These are phyloP conservation scores for Aspidiotus rigidus DNA, from an alignment of 2,888 invertebrate species.

Conservation along the genomic window DNA sequence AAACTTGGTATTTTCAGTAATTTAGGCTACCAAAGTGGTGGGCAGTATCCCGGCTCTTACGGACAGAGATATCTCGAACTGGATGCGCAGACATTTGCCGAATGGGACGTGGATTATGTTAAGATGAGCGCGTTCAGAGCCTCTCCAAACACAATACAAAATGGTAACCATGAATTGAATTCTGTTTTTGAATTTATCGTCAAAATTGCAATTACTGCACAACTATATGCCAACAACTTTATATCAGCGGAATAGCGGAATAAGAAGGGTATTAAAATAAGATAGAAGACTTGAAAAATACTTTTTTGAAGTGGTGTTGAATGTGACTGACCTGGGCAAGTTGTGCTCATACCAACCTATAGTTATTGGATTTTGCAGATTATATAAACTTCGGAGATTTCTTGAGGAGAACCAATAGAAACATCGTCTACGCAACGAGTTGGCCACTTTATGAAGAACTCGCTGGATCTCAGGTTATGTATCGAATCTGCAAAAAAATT, in stretches of 20 bases:
- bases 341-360: too few relatives aligned
- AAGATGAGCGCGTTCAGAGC: constrained; percentile 54
- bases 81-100: constrained; percentile 51
- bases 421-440: constrained; percentile 51
- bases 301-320: too few relatives aligned
- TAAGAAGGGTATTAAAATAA: not conserved
- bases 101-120: constrained; percentile 52
- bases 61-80: constrained; percentile 44
- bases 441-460: constrained; percentile 56
- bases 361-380: constrained; percentile 39
- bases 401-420: constrained; percentile 49
- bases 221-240: not conserved
- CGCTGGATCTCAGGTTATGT: constrained; percentile 26
- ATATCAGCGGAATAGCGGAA: not conserved
- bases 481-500: too few relatives aligned
- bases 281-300: too few relatives aligned
- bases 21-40: constrained; percentile 51
- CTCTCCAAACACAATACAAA: constrained; percentile 37
- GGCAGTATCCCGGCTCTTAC: constrained; percentile 49
- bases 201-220: not conserved
- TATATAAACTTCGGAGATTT: constrained; percentile 48
- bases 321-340: too few relatives aligned
- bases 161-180: constrained; percentile 37
- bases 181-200: not conserved
- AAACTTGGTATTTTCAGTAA: constrained; percentile 55